Evolutionary conservation across 2,888 invertebrate species (phyloP).

Genomic region (Strigamia transsilvanica): DNA sequence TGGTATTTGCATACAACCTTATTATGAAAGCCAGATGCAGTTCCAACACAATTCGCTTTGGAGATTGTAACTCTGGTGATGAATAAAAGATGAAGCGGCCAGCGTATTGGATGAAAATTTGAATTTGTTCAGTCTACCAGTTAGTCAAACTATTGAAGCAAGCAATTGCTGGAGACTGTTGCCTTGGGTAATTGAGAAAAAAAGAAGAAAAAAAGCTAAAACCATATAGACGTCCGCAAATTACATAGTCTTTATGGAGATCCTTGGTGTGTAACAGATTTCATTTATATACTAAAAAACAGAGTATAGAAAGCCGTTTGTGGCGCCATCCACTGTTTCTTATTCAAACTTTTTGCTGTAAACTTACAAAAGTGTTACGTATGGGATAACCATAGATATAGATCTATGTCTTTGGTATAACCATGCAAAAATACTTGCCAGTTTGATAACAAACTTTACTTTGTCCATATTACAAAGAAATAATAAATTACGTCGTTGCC

Average conservation of each 20-base stretch:
- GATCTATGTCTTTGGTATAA: too few species aligned
- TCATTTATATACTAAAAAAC: neutral
- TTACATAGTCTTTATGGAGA: neutral
- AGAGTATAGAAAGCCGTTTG: neutral
- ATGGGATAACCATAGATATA: too few species aligned
- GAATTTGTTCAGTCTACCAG: conserved; percentile 14
- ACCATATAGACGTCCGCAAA: neutral
- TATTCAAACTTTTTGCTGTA: neutral
- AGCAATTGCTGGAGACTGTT: conserved; percentile 13
- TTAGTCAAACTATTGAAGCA: conserved; percentile 25
- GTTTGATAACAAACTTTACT: too few species aligned
- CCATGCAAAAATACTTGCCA: too few species aligned
- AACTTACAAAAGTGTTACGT: too few species aligned
- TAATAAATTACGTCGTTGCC: too few species aligned
- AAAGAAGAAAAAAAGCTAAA: neutral
- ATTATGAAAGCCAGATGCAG: conserved; percentile 26
- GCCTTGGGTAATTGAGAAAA: neutral
- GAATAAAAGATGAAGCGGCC: conserved; percentile 30
- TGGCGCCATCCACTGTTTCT: conserved; percentile 11
- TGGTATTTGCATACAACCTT: conserved; percentile 30
- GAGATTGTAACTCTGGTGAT: conserved; percentile 30
- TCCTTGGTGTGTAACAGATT: neutral
- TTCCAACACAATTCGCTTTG: conserved; percentile 25
- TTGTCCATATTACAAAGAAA: too few species aligned
- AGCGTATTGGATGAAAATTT: conserved; percentile 30